A percentile compares a stretch with the other conserved stretches of the same genome.
Evolutionary conservation across 2,888 invertebrate genomes (phyloP).

Genomic region (Amiota mariae): DNA sequence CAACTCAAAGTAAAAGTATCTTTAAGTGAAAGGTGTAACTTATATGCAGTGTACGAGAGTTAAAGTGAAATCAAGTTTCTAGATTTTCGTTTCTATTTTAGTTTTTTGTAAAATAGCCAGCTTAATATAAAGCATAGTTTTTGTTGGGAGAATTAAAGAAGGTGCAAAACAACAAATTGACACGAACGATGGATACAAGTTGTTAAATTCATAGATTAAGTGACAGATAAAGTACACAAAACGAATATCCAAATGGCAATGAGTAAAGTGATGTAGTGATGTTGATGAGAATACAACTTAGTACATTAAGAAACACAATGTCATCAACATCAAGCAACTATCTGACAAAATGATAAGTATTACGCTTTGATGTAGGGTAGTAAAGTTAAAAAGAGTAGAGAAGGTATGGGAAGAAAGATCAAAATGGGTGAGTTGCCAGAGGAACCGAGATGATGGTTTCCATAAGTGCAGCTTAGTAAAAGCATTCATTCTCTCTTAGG

Average conservation of each 20-base stretch:
- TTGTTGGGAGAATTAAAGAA: not conserved
- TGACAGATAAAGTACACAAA: not conserved
- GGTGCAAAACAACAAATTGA: not conserved
- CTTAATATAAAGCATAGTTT: not conserved
- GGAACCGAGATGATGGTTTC: too few relatives aligned
- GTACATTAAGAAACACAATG: not conserved
- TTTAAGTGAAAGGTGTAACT: too few relatives aligned
- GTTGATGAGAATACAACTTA: not conserved
- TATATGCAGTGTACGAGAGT: too few relatives aligned
- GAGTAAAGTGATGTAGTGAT: not conserved
- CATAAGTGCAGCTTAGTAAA: not conserved
- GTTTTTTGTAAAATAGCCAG: not conserved
- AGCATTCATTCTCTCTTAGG: not conserved
- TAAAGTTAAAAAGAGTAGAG: too few relatives aligned
- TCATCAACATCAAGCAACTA: not conserved
- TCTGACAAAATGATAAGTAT: conserved; percentile 6
- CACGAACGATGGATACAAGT: not conserved
- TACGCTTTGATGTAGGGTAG: not conserved
- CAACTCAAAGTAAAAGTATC: too few relatives aligned
- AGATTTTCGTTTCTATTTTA: conserved; percentile 6
- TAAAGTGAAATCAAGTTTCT: not conserved
- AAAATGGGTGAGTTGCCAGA: too few relatives aligned
- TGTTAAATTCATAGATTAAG: not conserved
- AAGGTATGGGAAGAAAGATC: too few relatives aligned
- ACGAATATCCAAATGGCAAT: not conserved